Conservation (phyloP, 37 sponge, comb jelly and placozoan species). For the Haliclona indistincta region DNA sequence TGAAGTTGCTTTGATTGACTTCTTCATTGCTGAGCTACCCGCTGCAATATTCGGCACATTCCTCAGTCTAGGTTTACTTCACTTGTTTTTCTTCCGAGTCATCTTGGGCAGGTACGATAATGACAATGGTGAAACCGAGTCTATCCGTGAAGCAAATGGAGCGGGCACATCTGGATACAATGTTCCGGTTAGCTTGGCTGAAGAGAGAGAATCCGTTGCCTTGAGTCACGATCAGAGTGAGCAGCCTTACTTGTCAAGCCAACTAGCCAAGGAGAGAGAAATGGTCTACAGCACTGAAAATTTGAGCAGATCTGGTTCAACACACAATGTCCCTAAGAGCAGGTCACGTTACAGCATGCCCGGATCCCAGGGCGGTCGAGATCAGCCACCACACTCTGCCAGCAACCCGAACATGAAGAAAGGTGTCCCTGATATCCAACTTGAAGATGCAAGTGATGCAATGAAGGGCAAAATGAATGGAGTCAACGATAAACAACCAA, state of each 20-base stretch:
- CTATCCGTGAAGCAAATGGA: background rate
- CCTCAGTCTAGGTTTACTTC: conserved; percentile 53
- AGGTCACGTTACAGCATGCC: background rate
- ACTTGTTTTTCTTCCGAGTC: conserved; percentile 44
- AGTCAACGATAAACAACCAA: background rate
- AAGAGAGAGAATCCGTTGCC: conserved; percentile 62
- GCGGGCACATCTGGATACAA: background rate
- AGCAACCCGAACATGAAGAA: conserved; percentile 29
- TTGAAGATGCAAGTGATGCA: conserved; percentile 38
- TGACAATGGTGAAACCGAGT: conserved; percentile 9
- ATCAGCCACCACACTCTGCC: conserved; percentile 32
- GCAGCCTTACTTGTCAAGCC: conserved; percentile 54
- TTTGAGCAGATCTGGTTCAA: background rate
- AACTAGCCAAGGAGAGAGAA: conserved; percentile 56
- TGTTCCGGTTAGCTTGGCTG: conserved; percentile 44
- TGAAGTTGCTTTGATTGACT: conserved; percentile 51
- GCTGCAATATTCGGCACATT: conserved; percentile 68
- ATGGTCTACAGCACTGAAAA: conserved; percentile 31
- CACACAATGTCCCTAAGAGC: background rate
- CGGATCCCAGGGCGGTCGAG: conserved; percentile 32
- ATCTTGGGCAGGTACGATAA: conserved; percentile 18
- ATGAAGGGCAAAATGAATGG: conserved; percentile 7
- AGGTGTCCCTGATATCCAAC: conserved; percentile 39
- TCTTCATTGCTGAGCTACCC: conserved; percentile 68
- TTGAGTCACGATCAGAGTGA: conserved; percentile 65